Evolutionary conservation across 2,113 vertebrate genomes (phyloP), one percentile per base, ranked within the genome.

Genomic region (Onychorhynchus coronatus): DNA sequence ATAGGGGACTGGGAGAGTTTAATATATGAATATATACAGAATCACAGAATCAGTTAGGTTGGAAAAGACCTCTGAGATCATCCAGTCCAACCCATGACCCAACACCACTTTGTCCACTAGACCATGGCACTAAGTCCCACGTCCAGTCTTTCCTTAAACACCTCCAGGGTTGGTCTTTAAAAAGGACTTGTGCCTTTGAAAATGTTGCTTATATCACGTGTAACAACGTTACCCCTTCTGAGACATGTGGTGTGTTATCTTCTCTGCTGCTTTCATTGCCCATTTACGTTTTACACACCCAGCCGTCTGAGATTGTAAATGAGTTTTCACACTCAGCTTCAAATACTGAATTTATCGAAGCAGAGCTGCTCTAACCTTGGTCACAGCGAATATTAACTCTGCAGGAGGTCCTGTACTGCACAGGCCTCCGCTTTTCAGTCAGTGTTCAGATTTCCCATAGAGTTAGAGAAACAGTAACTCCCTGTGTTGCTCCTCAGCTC

Each of bases 401-500:
- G 21, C 9, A 19, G 78, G 21, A 65, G 37, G 20, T 28, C 81
- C 35, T 62, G 15, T 27, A 5, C 33, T 28, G 15, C 42, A 8
- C 4, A 6, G 56, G 10, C 30, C 19, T 47, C 28, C 5, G 1
- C 14, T 37, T 53, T 21, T 5, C 47, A 12, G 25, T 3, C 0
- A 0, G 10, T 2, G 0, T 35, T 77, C 27, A 8, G 17, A 1
- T 72, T 33, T 53, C 7, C 6, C 23, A 1, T 3, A 8, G 22
- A 3, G 9, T 41, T 42, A 33, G n/a, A 7, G 4, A 1, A 56
- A 18, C 44, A n/a, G 15, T 67, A 31, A 35, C 31, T 59, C 7
- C n/a, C 12, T 27, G 15, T 52, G 39, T 65, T 23, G 58, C 35
- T 59, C 53, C 41, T 0, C 86, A 99, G 99, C 31, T 99, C 99